These are phyloP conservation scores for Marisa cornuarietis DNA, from an alignment of 1,140 invertebrate species.

Conservation along the genomic window DNA sequence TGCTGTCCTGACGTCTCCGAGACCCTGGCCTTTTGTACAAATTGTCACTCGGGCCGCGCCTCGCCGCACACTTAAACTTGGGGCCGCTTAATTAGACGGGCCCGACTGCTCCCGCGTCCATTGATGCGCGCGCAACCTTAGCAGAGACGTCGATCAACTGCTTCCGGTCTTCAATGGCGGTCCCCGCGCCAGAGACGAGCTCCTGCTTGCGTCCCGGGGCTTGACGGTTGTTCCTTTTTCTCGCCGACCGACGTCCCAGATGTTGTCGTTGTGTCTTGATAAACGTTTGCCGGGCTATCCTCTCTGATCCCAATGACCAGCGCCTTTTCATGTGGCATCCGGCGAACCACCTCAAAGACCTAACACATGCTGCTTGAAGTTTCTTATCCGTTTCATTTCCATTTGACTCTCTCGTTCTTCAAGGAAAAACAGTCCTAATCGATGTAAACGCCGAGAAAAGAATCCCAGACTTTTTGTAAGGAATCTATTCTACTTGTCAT, in stretches of 20 bases:
- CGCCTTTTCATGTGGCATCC: background rate
- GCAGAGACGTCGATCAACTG: slow-evolving; percentile 4
- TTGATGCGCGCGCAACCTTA: background rate
- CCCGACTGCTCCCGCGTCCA: background rate
- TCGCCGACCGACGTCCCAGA: too few relatives aligned
- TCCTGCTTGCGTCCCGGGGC: too few relatives aligned
- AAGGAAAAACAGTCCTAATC: too few relatives aligned
- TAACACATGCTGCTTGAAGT: background rate
- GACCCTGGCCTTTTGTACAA: slow-evolving; percentile 8
- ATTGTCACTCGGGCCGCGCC: slow-evolving; percentile 2
- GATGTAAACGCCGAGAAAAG: too few relatives aligned
- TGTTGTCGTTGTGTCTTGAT: too few relatives aligned
- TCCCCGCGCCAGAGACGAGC: too few relatives aligned
- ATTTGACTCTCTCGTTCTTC: too few relatives aligned
- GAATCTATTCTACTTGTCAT: too few relatives aligned
- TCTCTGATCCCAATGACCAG: too few relatives aligned
- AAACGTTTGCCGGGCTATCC: too few relatives aligned
- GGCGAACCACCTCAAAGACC: background rate
- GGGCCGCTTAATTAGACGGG: background rate
- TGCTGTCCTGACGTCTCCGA: background rate
- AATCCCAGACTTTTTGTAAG: too few relatives aligned
- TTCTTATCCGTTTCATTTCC: background rate
- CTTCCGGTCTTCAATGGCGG: background rate
- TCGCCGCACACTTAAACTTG: slow-evolving; percentile 1
- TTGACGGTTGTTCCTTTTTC: too few relatives aligned